Evolutionary conservation across 2,888 invertebrate species (phyloP).

Genomic region (Drosophila barbarae): DNA sequence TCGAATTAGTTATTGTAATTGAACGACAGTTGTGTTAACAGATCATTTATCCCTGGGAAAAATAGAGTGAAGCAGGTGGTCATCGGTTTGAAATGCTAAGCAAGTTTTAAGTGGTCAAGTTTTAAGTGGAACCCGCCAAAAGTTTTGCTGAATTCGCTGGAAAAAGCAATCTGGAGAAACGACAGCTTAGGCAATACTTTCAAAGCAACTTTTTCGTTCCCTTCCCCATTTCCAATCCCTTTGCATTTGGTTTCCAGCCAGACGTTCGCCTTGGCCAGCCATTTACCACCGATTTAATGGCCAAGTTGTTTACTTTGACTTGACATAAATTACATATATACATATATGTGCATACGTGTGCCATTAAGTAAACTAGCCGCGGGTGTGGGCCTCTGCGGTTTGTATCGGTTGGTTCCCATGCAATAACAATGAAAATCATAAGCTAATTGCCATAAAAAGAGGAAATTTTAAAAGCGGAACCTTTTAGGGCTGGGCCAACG

Average conservation of each 20-base stretch:
- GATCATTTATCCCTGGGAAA: conserved; percentile 10
- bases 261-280: background rate
- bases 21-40: conserved; percentile 28
- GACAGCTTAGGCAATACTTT: conserved; percentile 34
- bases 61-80: conserved; percentile 1
- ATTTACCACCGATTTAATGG: conserved; percentile 33
- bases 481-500: conserved; percentile 34
- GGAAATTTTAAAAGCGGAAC: conserved; percentile 33
- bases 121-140: conserved; percentile 26
- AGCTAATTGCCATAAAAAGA: conserved; percentile 61
- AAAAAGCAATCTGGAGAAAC: conserved; percentile 15
- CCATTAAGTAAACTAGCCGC: conserved; percentile 44
- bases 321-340: conserved; percentile 38
- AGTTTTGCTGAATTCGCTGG: conserved; percentile 17
- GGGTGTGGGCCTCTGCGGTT: conserved; percentile 44
- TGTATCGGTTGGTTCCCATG: conserved; percentile 16
- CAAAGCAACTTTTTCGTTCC: background rate
- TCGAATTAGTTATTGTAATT: conserved; percentile 33
- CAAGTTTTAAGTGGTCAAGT: conserved; percentile 36
- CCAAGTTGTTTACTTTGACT: conserved; percentile 47
- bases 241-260: conserved; percentile 3
- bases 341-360: conserved; percentile 22
- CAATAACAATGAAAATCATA: conserved; percentile 44
- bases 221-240: background rate
- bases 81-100: conserved; percentile 1